These are phyloP conservation scores for Mellivora capensis DNA, from an alignment of 2,113 vertebrate species.

Conservation along the genomic window DNA sequence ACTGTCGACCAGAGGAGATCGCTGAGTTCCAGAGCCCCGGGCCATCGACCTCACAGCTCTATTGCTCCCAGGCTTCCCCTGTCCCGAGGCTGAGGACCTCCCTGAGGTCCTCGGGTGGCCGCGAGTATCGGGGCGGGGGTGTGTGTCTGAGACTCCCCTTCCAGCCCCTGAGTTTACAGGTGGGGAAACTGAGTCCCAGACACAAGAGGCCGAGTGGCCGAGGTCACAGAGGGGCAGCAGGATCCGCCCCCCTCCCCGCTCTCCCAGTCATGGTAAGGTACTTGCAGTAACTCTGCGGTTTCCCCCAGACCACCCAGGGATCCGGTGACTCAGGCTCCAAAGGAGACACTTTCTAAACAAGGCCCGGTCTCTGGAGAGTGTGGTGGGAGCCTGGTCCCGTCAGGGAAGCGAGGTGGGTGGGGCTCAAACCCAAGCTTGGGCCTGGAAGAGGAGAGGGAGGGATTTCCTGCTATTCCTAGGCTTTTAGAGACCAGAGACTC, in stretches of 20 bases:
- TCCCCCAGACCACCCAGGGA: constrained; percentile 58
- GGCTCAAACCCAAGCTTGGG: neutral
- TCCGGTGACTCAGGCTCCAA: constrained; percentile 36
- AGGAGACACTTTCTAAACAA: constrained; percentile 62
- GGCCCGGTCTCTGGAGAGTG: neutral
- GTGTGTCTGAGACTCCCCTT: neutral
- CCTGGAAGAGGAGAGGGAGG: too few species aligned
- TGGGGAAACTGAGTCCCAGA: neutral
- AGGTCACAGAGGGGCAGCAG: neutral
- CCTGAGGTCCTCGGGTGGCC: neutral
- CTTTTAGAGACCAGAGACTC: neutral
- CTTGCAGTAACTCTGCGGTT: neutral
- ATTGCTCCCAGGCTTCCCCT: neutral
- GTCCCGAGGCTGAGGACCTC: neutral
- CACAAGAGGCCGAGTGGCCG: neutral
- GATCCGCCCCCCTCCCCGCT: rapidly evolving
- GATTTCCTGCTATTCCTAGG: neutral
- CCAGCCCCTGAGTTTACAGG: neutral
- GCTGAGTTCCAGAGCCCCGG: neutral
- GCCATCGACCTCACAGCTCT: neutral
- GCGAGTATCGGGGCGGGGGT: neutral
- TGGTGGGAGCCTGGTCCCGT: neutral
- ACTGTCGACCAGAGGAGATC: too few species aligned
- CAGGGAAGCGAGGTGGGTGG: neutral
- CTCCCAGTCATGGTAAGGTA: rapidly evolving